These are phyloP conservation scores for Amblyornis subalaris DNA, from an alignment of 2,113 vertebrate genomes.

Conservation along the genomic window DNA sequence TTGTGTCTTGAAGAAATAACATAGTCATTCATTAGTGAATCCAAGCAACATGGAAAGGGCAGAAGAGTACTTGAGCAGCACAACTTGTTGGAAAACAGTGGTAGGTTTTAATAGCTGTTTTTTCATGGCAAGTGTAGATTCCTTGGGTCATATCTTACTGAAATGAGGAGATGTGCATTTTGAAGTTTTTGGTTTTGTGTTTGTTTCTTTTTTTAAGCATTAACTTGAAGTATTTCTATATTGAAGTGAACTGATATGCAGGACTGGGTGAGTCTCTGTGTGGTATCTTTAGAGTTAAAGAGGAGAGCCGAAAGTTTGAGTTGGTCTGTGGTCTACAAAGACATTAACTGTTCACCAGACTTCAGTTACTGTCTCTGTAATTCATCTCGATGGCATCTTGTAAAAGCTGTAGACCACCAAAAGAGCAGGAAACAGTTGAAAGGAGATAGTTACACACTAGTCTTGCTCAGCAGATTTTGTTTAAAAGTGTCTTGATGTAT, in stretches of 20 bases:
- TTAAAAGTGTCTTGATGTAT: not conserved
- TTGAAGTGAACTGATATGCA: not conserved
- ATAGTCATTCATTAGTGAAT: not conserved
- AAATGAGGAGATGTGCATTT: not conserved
- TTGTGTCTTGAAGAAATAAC: not conserved
- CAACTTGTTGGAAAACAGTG: not conserved
- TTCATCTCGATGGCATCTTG: not conserved
- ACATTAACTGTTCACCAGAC: not conserved
- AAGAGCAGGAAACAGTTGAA: slow-evolving; percentile 4
- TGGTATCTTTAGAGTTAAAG: not conserved
- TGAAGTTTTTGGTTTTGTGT: not conserved
- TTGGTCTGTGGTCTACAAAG: not conserved
- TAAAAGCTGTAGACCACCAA: not conserved
- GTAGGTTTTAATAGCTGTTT: not conserved
- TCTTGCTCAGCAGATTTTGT: not conserved
- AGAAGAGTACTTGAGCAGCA: not conserved
- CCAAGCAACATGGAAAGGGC: not conserved
- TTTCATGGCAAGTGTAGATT: not conserved
- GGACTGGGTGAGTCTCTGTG: not conserved
- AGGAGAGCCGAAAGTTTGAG: not conserved
- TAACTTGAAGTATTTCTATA: not conserved
- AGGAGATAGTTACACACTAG: not conserved
- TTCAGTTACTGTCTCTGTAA: not conserved
- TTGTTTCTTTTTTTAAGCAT: not conserved
- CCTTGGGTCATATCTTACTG: not conserved